Base-by-base conservation (phyloP, 2,113 vertebrate genomes). In the Myocastor coypus region DNA sequence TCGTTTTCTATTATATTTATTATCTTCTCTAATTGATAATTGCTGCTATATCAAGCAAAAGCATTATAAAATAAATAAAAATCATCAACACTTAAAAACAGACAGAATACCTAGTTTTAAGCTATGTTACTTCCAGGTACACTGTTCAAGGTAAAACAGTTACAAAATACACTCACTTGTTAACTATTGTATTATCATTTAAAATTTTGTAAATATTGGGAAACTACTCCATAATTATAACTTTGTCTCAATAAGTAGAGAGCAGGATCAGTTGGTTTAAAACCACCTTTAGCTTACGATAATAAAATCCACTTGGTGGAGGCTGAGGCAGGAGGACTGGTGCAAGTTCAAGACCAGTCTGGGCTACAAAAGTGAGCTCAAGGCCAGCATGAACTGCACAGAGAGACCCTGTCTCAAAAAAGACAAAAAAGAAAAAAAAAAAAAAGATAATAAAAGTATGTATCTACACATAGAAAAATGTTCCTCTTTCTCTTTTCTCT, bases 11-110 rank as follows among this genome's bases (percentile, higher is more conserved):
- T 19, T 86, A 55, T 71, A 83, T 68, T 92, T 57, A 84, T 57
- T 64, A 57, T 61, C 34, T 64, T 87, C 75, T 69, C 26, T 66
- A 92, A 64, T 46, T 64, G 37, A 68, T 89, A 92, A 73, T 63
- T 89, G 22, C 40, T 95, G 37, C 57, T 82, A 8, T 61, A 30
- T 89, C 68, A 89, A 89, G 64, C 30, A 89, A 92, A 94, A 94
- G 55, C 32, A 17, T 80, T 42, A 57, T 78, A 73, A 87, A 86
- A 84, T 10, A 40, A 34, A 83, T 24, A 77, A 83, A 61, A 86
- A 91, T 63, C n/a, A 91, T 28, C 11, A 3, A 40, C 68, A n/a
- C 22, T n/a, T 93, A 59, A 91, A 91, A 96, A 73, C 7, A 61
- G 24, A 55, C 22, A 87, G 61, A 77, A 87, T 11, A 82, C n/a